phyloP scores from a whole-genome alignment of 2,888 invertebrate genomes.

The Habrosyne pyritoides region DNA sequence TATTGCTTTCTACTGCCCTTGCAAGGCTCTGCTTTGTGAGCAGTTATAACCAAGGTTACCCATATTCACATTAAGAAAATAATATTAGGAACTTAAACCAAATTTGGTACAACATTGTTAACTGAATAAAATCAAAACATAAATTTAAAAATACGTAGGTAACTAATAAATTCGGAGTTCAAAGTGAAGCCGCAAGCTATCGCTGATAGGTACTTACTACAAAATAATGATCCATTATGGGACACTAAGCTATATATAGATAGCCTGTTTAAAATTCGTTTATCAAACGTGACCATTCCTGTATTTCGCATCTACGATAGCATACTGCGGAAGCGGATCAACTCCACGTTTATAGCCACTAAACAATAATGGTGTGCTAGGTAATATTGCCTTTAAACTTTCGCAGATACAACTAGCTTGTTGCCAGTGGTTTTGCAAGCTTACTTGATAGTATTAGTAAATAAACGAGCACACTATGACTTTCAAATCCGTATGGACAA shows the following conservation, averaged over 20 bases:
- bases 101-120: too few relatives aligned
- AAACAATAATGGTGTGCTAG: not conserved
- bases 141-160: too few relatives aligned
- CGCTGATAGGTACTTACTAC: not conserved
- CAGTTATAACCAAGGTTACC: not conserved
- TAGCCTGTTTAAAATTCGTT: conserved; percentile 4
- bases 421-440: too few relatives aligned
- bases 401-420: not conserved
- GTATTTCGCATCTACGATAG: conserved; percentile 2
- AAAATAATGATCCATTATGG: not conserved
- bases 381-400: not conserved
- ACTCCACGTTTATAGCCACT: not conserved
- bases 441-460: too few relatives aligned
- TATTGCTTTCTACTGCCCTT: too few relatives aligned
- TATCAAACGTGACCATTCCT: conserved; percentile 1
- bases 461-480: too few relatives aligned
- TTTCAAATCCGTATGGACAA: too few relatives aligned
- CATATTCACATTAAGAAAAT: not conserved
- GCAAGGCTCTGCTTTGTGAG: too few relatives aligned
- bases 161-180: too few relatives aligned
- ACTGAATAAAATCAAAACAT: too few relatives aligned
- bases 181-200: not conserved
- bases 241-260: conserved; percentile 3
- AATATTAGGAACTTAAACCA: too few relatives aligned
- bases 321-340: not conserved